phyloP scores from a whole-genome alignment of 2,113 vertebrate species.

The Ictalurus furcatus region DNA sequence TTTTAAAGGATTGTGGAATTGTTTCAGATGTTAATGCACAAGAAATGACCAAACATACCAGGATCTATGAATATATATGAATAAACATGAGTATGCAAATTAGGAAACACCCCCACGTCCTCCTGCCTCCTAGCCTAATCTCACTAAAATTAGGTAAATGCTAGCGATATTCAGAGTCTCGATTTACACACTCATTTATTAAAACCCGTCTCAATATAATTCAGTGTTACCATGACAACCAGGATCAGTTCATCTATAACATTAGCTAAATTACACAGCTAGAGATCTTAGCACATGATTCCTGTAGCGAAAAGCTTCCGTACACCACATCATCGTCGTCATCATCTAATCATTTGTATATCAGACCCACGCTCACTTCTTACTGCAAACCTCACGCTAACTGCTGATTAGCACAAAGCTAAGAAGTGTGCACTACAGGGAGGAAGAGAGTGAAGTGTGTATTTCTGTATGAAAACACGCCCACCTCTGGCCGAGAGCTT shows the following conservation, averaged over 20 bases:
- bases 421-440: neutral
- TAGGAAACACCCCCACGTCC: neutral
- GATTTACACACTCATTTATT: neutral
- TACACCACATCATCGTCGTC: neutral
- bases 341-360: neutral
- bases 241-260: neutral
- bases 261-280: neutral
- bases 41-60: neutral
- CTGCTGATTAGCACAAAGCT: neutral
- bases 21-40: neutral
- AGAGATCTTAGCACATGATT: neutral
- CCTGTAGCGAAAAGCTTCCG: neutral
- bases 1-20: neutral
- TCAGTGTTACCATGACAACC: neutral
- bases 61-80: neutral
- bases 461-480: conserved; percentile 43
- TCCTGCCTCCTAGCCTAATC: neutral
- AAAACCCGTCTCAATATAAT: neutral
- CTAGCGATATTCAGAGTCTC: neutral
- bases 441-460: neutral
- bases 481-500: conserved; percentile 88
- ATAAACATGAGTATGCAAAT: conserved; percentile 3
- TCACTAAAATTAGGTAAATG: neutral
- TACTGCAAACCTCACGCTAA: neutral
- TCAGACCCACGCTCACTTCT: neutral